phyloP scores from a whole-genome alignment of 2,797 vertebrate genomes.

The Phataginus tetradactyla region DNA sequence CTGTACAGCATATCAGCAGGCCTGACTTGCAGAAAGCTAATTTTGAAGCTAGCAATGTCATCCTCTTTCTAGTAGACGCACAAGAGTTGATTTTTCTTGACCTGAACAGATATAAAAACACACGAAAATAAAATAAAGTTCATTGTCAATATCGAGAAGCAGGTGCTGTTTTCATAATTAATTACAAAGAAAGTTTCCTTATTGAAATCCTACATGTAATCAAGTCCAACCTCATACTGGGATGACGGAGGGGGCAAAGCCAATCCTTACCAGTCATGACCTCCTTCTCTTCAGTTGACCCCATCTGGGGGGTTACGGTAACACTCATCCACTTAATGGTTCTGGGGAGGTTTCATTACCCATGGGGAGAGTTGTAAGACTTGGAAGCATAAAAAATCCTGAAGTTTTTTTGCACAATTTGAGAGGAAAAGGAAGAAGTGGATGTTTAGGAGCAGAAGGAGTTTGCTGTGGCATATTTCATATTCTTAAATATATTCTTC shows the following conservation, averaged over 20 bases:
- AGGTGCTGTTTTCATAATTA: background rate
- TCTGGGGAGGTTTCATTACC: background rate
- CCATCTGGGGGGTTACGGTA: background rate
- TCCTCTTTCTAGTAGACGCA: background rate
- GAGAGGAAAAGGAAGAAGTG: background rate
- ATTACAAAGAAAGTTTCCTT: background rate
- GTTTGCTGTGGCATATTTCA: background rate
- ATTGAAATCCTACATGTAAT: background rate
- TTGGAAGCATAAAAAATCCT: background rate
- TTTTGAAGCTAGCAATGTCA: conserved; percentile 31
- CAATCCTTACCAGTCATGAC: background rate
- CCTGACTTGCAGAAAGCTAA: conserved; percentile 55
- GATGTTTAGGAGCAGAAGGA: background rate
- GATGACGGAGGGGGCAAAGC: background rate
- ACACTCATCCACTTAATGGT: background rate
- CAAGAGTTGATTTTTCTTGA: conserved; percentile 21
- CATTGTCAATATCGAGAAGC: background rate
- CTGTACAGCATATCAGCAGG: conserved; percentile 4
- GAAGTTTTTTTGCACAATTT: background rate
- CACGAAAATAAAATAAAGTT: background rate
- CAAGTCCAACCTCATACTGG: background rate
- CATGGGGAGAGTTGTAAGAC: background rate
- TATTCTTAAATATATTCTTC: background rate
- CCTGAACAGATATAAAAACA: background rate
- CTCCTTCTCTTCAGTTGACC: background rate